Evolutionary conservation across 2,113 vertebrate genomes (phyloP), one percentile per base, ranked within the genome.

Genomic region (Centrocercus urophasianus): DNA sequence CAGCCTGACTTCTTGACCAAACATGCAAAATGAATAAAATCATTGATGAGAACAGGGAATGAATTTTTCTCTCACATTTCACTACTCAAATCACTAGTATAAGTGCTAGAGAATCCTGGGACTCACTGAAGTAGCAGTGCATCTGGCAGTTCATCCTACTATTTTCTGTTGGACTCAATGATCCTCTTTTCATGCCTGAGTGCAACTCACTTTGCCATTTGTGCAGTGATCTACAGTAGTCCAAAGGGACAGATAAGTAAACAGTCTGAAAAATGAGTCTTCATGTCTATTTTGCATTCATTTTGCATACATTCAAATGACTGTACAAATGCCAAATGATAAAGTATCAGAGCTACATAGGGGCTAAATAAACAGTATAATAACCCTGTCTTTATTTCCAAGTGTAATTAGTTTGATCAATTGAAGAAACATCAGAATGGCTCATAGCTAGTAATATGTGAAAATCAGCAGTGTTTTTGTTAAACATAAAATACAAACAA

Each of bases 331-430:
- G 57, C 45, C 64, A 91, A 86, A 80, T 63, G 36, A 66, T 36
- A 89, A 89, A 77, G 9, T 32, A 63, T 73, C 1, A 1, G 20
- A 61, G 76, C 75, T 88, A 56, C 60, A 32, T 54, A 86, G 32
- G 56, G 71, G 72, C 83, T 94, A 86, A 91, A 94, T 80, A 85
- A 94, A 89, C 34, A 95, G 8, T 15, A 73, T 38, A 89, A 89
- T 57, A 85, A 32, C 42, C 4, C 7, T 18, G 25, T 45, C 7
- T 74, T 85, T 77, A 85, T 89, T 91, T 83, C 60, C 75, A 91
- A 70, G 42, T 66, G 45, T 80, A 74, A 91, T 77, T 63, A 42
- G 19, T 63, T 43, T 83, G 47, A 79, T 43, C 69, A 64, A 30
- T 13, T 70, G 22, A 88, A 89, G 21, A 84, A 61, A 88, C 13